Conservation (phyloP, 2,888 invertebrate species). For the Eupithecia insigniata region DNA sequence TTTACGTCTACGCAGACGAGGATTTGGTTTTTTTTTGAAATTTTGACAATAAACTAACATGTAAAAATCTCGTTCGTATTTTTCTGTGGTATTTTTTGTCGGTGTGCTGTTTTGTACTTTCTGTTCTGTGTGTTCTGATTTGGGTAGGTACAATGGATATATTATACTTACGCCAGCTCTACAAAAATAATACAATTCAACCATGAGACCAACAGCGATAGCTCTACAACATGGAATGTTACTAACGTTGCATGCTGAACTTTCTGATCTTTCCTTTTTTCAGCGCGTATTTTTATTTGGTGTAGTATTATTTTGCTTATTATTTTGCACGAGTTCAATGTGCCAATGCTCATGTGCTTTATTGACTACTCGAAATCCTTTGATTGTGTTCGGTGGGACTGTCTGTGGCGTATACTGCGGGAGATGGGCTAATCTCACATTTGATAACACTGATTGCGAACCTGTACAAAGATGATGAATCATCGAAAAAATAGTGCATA, state of each 20-base stretch:
- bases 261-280: not conserved
- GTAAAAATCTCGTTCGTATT: not conserved
- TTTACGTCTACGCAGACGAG: conserved; percentile 8
- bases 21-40: conserved; percentile 13
- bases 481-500: no score
- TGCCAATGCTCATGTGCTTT: no score
- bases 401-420: no score
- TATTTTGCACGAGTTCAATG: no score
- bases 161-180: not conserved
- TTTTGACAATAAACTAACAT: not conserved
- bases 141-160: not conserved
- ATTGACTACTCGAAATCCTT: no score
- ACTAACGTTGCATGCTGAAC: not conserved
- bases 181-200: not conserved
- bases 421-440: no score
- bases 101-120: not conserved
- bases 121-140: not conserved
- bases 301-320: conserved; percentile 33
- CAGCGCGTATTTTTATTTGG: conserved; percentile 22
- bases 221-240: not conserved
- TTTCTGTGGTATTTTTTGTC: not conserved
- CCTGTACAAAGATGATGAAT: no score
- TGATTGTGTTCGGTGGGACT: no score
- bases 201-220: no score
- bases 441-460: no score